Evolutionary conservation across 2,797 vertebrate genomes (phyloP), one percentile per base, ranked within the genome.

Genomic region (Takifugu rubripes): DNA sequence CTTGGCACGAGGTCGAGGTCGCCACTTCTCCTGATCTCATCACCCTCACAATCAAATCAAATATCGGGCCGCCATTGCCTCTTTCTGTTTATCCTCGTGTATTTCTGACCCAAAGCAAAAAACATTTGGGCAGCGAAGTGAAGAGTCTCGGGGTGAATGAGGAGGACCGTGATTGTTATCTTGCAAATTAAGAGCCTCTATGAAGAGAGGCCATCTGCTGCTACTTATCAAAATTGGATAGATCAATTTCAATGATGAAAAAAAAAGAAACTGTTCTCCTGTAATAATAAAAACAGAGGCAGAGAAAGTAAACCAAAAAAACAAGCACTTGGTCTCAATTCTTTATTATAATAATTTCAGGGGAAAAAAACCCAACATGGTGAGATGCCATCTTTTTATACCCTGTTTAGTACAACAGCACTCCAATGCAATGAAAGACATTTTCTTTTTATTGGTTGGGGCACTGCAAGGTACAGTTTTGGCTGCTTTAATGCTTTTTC

Each of bases 201-300:
- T 63, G 67, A 68, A 72, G 68, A 79, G 68, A 64, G 74, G 73
- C 79, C 79, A 84, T 87, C 82, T 86, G 83, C 72, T 75, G 56
- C 71, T 36, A 40, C 70, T 79, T 74, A 77, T 78, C 76, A 74
- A 66, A 82, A 82, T 75, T 76, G 59, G 62, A 75, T 56, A 43
- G 51, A 75, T 79, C 61, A 44, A 54, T 54, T 56, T 42, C 67
- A 68, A 68, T 74, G 74, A 84, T 80, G 81, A 79, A 75, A 82
- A 70, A 72, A 84, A 78, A 58, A 82, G 82, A 40, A 53, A 78
- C 68, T 73, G 74, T 82, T 84, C 70, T 76, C 79, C 70, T 68
- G 78, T 65, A 68, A 81, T 75, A 72, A 81, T 83, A 58, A 66
- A 74, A 68, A 61, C 59, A 65, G 55, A 68, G 46, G 51, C 49